Conservation (phyloP, 2,797 vertebrate genomes). For the Pangasius mekongensis region DNA sequence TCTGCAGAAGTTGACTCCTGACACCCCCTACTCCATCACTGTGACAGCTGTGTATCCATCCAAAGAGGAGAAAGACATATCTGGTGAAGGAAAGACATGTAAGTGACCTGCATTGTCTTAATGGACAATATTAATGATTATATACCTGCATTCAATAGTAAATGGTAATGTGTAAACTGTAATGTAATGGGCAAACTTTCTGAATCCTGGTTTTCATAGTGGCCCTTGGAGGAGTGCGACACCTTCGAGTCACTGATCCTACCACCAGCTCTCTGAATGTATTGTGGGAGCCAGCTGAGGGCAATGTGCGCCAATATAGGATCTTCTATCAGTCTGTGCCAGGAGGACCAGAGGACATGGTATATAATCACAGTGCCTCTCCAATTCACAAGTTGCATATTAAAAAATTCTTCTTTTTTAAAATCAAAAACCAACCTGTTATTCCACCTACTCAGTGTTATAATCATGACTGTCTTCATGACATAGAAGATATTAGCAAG, state of each 20-base stretch:
- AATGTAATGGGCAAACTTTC: background rate
- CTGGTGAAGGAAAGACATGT: slow-evolving; percentile 93
- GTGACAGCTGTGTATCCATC: slow-evolving; percentile 86
- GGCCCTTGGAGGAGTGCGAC: slow-evolving; percentile 89
- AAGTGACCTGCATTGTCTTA: slow-evolving; percentile 64
- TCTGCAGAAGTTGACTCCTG: slow-evolving; percentile 91
- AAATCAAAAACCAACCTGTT: background rate
- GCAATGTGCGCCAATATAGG: slow-evolving; percentile 90
- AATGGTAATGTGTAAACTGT: background rate
- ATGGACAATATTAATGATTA: background rate
- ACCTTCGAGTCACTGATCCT: slow-evolving; percentile 90
- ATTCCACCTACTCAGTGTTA: background rate
- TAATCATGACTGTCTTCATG: background rate
- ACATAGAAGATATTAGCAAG: background rate
- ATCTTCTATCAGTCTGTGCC: slow-evolving; percentile 85
- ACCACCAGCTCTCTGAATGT: slow-evolving; percentile 90
- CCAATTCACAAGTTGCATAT: background rate
- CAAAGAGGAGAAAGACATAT: slow-evolving; percentile 84
- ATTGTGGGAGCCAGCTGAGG: slow-evolving; percentile 93
- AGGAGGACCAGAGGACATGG: slow-evolving; percentile 87
- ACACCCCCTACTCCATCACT: slow-evolving; percentile 88
- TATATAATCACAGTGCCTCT: slow-evolving; percentile 60
- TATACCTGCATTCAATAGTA: background rate
- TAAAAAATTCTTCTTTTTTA: background rate
- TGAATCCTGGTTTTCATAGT: slow-evolving; percentile 70